These are phyloP conservation scores for Sceliomorpha sp. DNA, from an alignment of 2,888 invertebrate species.

Conservation along the genomic window DNA sequence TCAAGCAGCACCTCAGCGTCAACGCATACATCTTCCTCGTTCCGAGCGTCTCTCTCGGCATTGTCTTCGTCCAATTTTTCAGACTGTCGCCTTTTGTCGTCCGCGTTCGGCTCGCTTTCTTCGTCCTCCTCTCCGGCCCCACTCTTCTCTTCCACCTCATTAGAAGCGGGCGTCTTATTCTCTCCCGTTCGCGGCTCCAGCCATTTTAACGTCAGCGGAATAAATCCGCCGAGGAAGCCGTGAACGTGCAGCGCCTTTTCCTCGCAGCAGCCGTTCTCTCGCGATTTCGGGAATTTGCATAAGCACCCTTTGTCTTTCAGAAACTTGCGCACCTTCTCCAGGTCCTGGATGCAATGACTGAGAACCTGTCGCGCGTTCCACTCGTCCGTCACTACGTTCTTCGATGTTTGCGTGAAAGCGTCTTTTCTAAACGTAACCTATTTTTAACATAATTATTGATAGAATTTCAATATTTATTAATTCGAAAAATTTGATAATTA, in stretches of 20 bases:
- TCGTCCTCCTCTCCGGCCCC: background rate
- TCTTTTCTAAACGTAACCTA: slow-evolving; percentile 24
- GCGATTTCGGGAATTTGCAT: slow-evolving; percentile 50
- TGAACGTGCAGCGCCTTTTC: slow-evolving; percentile 62
- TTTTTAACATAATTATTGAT: no score
- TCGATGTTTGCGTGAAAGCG: slow-evolving; percentile 47
- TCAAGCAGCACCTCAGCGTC: no score
- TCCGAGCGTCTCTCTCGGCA: no score
- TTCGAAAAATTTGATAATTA: no score
- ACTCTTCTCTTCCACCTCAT: slow-evolving; percentile 6
- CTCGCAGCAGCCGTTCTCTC: slow-evolving; percentile 56
- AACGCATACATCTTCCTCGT: no score
- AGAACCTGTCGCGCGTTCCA: slow-evolving; percentile 46
- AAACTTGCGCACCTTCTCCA: slow-evolving; percentile 56
- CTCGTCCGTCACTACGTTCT: slow-evolving; percentile 43
- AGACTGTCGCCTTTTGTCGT: background rate
- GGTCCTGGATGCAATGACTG: slow-evolving; percentile 54
- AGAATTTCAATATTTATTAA: no score
- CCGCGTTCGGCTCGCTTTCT: background rate
- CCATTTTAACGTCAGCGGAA: slow-evolving; percentile 55
- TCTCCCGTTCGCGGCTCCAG: slow-evolving; percentile 18
- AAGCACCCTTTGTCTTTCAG: slow-evolving; percentile 57
- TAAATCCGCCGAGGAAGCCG: slow-evolving; percentile 59
- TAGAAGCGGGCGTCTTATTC: slow-evolving; percentile 4
- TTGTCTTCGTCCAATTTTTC: slow-evolving; percentile 2